phyloP scores from a whole-genome alignment of 2,888 invertebrate genomes.

The Congeria kusceri region DNA sequence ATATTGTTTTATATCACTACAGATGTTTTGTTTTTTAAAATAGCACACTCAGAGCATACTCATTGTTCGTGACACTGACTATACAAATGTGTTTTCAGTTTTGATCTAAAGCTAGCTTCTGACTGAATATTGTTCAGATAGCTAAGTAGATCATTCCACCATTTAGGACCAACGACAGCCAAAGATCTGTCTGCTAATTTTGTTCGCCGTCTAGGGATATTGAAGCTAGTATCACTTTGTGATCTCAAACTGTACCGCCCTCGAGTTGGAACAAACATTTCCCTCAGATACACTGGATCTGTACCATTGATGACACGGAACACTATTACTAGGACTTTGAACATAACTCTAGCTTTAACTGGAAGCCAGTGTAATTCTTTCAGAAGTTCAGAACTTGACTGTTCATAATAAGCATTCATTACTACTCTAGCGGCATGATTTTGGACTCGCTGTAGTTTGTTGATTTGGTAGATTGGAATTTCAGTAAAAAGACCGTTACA shows the following conservation, averaged over 20 bases:
- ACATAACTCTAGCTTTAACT: neutral
- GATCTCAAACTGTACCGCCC: conserved; percentile 9
- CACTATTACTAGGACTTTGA: conserved; percentile 11
- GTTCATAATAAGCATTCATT: conserved; percentile 2
- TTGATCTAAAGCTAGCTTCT: too few species aligned
- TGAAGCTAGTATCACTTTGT: neutral
- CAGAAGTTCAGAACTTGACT: conserved; percentile 5
- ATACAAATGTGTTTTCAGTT: too few species aligned
- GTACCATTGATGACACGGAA: conserved; percentile 9
- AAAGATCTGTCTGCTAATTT: conserved; percentile 6
- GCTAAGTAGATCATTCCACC: conserved; percentile 29
- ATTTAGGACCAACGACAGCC: conserved; percentile 27
- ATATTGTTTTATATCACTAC: too few species aligned
- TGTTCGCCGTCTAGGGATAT: neutral
- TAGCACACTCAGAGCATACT: too few species aligned
- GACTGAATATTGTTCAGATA: too few species aligned
- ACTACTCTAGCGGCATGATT: conserved; percentile 10
- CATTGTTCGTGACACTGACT: too few species aligned
- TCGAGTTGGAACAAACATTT: conserved; percentile 4
- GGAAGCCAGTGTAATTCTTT: conserved; percentile 18
- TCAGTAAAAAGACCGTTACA: conserved; percentile 30
- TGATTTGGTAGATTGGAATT: conserved; percentile 4
- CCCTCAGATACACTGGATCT: neutral
- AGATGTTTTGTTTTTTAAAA: too few species aligned
- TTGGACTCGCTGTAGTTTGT: too few species aligned